Base-by-base conservation (phyloP, 1,140 invertebrate genomes). In the Ditylenchus dipsaci region DNA sequence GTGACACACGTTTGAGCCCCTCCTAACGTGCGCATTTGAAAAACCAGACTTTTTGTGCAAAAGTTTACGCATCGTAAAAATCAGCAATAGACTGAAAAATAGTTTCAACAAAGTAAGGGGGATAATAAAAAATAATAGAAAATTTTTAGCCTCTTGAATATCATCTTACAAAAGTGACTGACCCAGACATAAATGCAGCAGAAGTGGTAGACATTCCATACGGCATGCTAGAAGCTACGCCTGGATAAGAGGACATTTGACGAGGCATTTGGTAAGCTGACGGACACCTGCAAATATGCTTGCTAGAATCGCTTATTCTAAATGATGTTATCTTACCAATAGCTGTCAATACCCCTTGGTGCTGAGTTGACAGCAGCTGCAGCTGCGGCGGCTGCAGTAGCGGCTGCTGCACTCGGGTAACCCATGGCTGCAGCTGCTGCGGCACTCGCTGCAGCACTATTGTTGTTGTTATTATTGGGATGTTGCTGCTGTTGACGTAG, bases 261-360 rank as follows among this genome's bases (percentile, higher is more conserved):
- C 71, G 69, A 1, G 73, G 68, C 72, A 76, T 76, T 61, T 59
- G 77, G 30, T 79, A 75, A 5, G 27, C 33, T 23, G 71, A 71
- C 7, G 58, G 63, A 45, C 71, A 72, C 71, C 71, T 53, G 3
- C 15, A 53, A 8, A 53, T 21, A 53, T 53, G 3, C 3, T 7
- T 53, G 3, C 15, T 53, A 7, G 15, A 53, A 53, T 21, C 49
- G n/a, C 47, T 3, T 7, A 53, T 53, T 53, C 49, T 53, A 3
- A 5, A 7, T 53, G 3, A 7, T 53, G 3, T 15, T 7, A 53
- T 7, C 49, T 38, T 27, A 65, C 72, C 75, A 76, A 59, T 76
- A 74, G 29, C 33, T 67, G 13, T 77, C 74, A 27, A 74, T 47
- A 15, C 38, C 59, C n/a, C 29, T 17, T 13, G 3, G 67, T 1